These are phyloP conservation scores for Odontesthes bonariensis DNA, from an alignment of 2,113 vertebrate species.

Conservation along the genomic window DNA sequence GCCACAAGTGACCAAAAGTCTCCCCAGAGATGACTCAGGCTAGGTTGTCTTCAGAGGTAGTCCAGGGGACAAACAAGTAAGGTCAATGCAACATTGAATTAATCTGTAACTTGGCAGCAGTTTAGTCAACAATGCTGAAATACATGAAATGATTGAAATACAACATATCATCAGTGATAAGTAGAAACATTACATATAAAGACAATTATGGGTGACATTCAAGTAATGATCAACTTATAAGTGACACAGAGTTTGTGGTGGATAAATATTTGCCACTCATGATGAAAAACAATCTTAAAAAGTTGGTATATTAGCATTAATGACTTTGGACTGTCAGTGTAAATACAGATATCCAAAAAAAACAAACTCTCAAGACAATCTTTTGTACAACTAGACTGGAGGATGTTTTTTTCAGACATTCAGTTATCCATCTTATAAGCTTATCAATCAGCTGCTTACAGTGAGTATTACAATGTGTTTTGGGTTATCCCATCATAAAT, in stretches of 20 bases:
- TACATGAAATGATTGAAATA: slow-evolving; percentile 55
- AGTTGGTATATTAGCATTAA: neutral
- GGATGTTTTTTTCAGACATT: slow-evolving; percentile 1
- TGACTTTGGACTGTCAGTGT: slow-evolving; percentile 3
- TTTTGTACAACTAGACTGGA: slow-evolving; percentile 15
- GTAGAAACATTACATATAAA: slow-evolving; percentile 32
- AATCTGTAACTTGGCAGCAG: slow-evolving; percentile 55
- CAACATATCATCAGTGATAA: slow-evolving; percentile 42
- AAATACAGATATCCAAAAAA: slow-evolving; percentile 11
- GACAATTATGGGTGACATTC: slow-evolving; percentile 50
- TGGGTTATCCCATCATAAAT: neutral
- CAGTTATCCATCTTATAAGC: slow-evolving; percentile 9
- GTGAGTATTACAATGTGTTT: neutral
- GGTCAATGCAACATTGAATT: slow-evolving; percentile 64
- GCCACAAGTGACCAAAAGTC: slow-evolving; percentile 18
- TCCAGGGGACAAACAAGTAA: slow-evolving; percentile 60
- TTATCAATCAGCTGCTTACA: neutral
- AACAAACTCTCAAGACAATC: slow-evolving; percentile 13
- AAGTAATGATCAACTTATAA: slow-evolving; percentile 49
- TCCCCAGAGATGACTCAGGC: slow-evolving; percentile 53
- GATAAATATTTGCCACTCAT: neutral
- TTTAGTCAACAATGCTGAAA: slow-evolving; percentile 69
- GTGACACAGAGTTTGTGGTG: slow-evolving; percentile 28
- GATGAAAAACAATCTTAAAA: neutral
- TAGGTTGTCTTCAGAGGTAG: slow-evolving; percentile 71